Evolutionary conservation across 2,797 vertebrate genomes (phyloP), one percentile per base, ranked within the genome.

Genomic region (Cossypha dichroa): DNA sequence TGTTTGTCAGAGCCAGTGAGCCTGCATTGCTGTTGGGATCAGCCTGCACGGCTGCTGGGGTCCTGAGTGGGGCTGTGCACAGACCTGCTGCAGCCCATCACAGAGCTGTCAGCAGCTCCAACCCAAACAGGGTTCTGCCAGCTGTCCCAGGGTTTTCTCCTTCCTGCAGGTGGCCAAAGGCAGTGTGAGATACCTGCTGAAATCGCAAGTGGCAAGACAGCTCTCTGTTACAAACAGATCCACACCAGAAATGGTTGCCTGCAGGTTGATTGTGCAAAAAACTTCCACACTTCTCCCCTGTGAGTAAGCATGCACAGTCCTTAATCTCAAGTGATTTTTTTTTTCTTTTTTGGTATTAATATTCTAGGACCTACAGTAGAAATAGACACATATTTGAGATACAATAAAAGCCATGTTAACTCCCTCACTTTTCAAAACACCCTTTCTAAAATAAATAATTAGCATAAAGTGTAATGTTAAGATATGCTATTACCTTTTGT

Each of bases 1-100:
- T 48, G 16, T 63, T 96, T 96, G 82, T 93, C 92, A 96, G 93
- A 84, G 41, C 19, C 54, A 38, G 41, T 29, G n/a, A 40, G 45
- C 15, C 54, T 43, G 36, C 12, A 4, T 8, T 1, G 2, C 78
- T 68, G 33, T 52, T 0, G 2, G 83, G 33, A 13, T 40, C 78
- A 18, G 29, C 34, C 40, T 36, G 36, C 11, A 0, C 1, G 40
- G 76, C 40, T 54, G 21, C 62, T 40, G 67, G 21, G 14, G 18
- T 40, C 41, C 36, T 34, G 41, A 5, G 7, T 5, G 60, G 18
- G 15, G 49, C 69, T 0, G 0, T 31, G 45, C 31, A 15, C 25
- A 10, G 72, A 18, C 6, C 6, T 2, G 17, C 63, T 88, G n/a
- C 54, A 82, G 63, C 59, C 68, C 93, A 20, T 15, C 75, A 5